Conservation (phyloP, 2,113 vertebrate species). For the Galbula dea region DNA sequence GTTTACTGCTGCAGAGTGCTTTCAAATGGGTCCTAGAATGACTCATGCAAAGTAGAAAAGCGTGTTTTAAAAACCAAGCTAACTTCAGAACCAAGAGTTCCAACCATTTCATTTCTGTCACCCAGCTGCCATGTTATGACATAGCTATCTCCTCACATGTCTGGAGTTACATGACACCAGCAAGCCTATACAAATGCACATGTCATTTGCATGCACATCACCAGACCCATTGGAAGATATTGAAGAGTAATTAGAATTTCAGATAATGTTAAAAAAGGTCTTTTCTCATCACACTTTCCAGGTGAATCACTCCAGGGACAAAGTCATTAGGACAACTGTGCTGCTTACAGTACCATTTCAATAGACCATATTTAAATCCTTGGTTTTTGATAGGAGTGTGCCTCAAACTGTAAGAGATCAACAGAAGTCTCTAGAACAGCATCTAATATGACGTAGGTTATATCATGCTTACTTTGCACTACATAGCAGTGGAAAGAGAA, state of each 20-base stretch:
- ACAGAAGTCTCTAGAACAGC: neutral
- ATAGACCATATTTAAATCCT: neutral
- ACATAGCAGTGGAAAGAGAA: neutral
- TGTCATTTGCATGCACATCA: too few relatives aligned
- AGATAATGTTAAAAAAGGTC: neutral
- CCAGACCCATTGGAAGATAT: neutral
- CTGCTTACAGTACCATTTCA: neutral
- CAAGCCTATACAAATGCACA: neutral
- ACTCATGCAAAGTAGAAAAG: neutral
- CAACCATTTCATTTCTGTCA: neutral
- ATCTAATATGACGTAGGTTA: neutral
- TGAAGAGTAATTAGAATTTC: neutral
- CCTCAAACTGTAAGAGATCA: neutral
- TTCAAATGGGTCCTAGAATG: neutral
- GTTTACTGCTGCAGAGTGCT: neutral
- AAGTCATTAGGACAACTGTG: neutral
- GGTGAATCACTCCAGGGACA: neutral
- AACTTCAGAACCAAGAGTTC: neutral
- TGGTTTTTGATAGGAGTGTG: neutral
- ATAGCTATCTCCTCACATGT: neutral
- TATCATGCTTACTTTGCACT: neutral
- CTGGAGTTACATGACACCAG: neutral
- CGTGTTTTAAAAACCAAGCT: neutral
- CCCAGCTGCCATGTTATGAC: neutral
- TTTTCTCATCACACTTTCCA: neutral